Evolutionary conservation across 2,888 invertebrate species (phyloP), one percentile per base, ranked within the genome.

Genomic region (Scaptomyza cyrtandrae): DNA sequence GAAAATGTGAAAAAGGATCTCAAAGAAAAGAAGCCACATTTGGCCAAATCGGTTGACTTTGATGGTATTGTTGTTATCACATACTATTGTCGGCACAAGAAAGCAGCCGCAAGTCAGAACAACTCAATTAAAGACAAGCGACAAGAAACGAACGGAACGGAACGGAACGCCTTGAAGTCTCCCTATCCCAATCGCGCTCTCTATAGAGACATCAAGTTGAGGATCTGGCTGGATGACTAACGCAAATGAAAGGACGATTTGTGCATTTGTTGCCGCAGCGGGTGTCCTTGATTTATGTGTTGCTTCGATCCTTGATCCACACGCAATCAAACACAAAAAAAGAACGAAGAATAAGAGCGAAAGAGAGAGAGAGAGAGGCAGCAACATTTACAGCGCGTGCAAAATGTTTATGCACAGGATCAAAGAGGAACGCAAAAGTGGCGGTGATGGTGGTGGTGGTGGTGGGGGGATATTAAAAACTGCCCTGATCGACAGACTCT

Each of bases 261-360:
- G 76, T 88, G 81, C 80, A 84, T n/a, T n/a, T 79, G 78, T 74
- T 75, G 77, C 10, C 86, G 46, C 89, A 84, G 89, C 89, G 82
- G 89, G 89, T 68, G 78, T 80, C 70, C 88, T 81, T 80, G 84
- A 88, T 87, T 80, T 84, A 86, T 86, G 74, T 69, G 70, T 11
- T 45, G 24, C 31, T 44, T 62, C 53, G 62, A 73, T 73, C 80
- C 87, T 86, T 87, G 85, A 86, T 86, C 80, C 77, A 76, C 75
- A 80, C 74, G 85, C 80, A 80, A 84, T 84, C 75, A 75, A 62
- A 67, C 59, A 31, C 68, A 71, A 66, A 56, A 71, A 66, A 54
- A 59, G 24, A 62, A 11, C 0, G 13, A 56, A 43, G 10, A 9
- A 37, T 9, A 29, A 29, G 24, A 66, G 41, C 41, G 37, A 10